These are phyloP conservation scores for Sebastes jordani DNA, from an alignment of 2,797 vertebrate species.

Conservation along the genomic window DNA sequence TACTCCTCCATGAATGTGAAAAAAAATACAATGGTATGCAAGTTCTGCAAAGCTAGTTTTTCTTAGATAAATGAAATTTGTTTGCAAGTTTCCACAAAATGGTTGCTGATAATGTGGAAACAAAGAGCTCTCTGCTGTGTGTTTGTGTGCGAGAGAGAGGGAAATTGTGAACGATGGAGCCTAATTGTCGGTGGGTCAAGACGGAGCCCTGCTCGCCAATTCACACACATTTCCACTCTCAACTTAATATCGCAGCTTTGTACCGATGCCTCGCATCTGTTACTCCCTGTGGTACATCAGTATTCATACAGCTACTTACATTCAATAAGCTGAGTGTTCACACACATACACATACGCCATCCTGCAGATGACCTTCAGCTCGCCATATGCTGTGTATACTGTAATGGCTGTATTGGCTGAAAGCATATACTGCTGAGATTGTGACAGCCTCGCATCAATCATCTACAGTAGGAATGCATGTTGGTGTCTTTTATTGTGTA, in stretches of 20 bases:
- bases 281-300: constrained; percentile 39
- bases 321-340: constrained; percentile 47
- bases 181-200: constrained; percentile 15
- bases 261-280: constrained; percentile 42
- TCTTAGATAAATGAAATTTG: not conserved
- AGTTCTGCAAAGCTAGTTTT: not conserved
- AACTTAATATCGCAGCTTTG: constrained; percentile 23
- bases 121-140: not conserved
- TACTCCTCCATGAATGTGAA: not conserved
- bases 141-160: not conserved
- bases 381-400: constrained; percentile 47
- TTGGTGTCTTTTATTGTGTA: constrained; percentile 50
- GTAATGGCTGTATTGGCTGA: constrained; percentile 23
- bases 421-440: constrained; percentile 26
- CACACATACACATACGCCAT: not conserved
- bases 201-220: not conserved
- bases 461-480: constrained; percentile 38
- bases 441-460: constrained; percentile 48
- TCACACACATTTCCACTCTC: constrained; percentile 33
- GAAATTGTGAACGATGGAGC: not conserved
- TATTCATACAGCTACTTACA: constrained; percentile 59
- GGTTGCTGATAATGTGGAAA: not conserved
- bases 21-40: not conserved
- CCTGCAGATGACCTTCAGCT: constrained; percentile 61
- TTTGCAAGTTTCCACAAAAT: not conserved